phyloP scores from a whole-genome alignment of 2,888 invertebrate species.

The Oscheius sp. region DNA sequence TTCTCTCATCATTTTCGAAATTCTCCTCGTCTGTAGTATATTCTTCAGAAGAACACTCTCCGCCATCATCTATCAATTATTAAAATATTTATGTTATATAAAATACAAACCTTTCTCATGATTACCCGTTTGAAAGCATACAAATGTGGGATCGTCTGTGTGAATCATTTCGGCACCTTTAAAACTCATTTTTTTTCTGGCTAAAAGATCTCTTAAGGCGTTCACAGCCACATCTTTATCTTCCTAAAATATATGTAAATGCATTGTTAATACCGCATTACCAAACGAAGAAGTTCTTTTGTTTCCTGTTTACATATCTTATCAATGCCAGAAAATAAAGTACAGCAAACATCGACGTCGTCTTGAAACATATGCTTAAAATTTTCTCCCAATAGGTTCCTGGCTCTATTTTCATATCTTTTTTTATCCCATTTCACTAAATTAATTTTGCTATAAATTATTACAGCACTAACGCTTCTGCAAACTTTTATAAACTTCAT shows the following conservation, averaged over 20 bases:
- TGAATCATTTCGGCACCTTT: conserved; percentile 18
- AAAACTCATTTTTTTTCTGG: neutral
- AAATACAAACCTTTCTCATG: neutral
- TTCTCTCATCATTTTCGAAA: conserved; percentile 47
- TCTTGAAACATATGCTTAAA: conserved; percentile 47
- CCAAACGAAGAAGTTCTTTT: neutral
- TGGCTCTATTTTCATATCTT: conserved; percentile 41
- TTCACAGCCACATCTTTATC: neutral
- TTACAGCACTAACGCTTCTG: conserved; percentile 39
- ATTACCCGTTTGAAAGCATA: conserved; percentile 1
- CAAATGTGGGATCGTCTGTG: conserved; percentile 29
- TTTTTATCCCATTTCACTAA: conserved; percentile 54
- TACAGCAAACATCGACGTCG: conserved; percentile 46
- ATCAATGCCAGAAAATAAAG: conserved; percentile 43
- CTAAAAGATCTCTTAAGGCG: neutral
- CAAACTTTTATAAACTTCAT: conserved; percentile 42
- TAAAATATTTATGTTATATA: neutral
- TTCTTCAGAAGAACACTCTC: conserved; percentile 1
- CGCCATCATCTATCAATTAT: neutral
- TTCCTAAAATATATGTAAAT: neutral
- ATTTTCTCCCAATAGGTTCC: conserved; percentile 42
- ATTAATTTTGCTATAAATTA: conserved; percentile 16
- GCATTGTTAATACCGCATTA: neutral
- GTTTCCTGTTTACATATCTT: conserved; percentile 28
- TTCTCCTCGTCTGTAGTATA: conserved; percentile 31